phyloP scores from a whole-genome alignment of 92 coral and sea anemone genomes.

The Metridium senile region DNA sequence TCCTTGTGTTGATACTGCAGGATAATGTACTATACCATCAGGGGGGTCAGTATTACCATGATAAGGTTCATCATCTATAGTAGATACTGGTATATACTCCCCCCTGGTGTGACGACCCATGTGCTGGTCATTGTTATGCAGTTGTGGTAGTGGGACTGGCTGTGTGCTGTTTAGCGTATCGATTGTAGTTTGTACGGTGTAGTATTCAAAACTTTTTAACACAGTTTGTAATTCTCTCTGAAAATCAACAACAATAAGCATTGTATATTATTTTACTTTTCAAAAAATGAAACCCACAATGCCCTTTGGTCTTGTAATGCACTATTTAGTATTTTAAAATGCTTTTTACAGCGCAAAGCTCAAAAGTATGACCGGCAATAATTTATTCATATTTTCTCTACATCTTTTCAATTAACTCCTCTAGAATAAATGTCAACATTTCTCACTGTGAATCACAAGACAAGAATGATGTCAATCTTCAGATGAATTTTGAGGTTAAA shows the following conservation, averaged over 20 bases:
- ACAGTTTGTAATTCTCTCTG: constrained; percentile 84
- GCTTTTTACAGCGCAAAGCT: too few relatives aligned
- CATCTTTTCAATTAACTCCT: too few relatives aligned
- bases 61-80: constrained; percentile 1
- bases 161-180: constrained; percentile 68
- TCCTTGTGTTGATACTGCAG: background rate
- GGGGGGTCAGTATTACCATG: background rate
- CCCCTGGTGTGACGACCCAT: constrained; percentile 14
- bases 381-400: too few relatives aligned
- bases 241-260: background rate
- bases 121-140: background rate
- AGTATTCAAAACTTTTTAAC: constrained; percentile 80
- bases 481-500: too few relatives aligned
- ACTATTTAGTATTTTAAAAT: too few relatives aligned
- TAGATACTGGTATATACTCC: constrained; percentile 36
- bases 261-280: background rate
- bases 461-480: too few relatives aligned
- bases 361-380: too few relatives aligned
- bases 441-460: too few relatives aligned
- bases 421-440: too few relatives aligned
- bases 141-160: constrained; percentile 46
- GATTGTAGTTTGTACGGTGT: constrained; percentile 63
- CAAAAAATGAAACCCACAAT: too few relatives aligned
- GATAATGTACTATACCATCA: background rate
- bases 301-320: too few relatives aligned